These are phyloP conservation scores for Centruroides vittatus DNA, from an alignment of 1,140 invertebrate species.

Conservation along the genomic window DNA sequence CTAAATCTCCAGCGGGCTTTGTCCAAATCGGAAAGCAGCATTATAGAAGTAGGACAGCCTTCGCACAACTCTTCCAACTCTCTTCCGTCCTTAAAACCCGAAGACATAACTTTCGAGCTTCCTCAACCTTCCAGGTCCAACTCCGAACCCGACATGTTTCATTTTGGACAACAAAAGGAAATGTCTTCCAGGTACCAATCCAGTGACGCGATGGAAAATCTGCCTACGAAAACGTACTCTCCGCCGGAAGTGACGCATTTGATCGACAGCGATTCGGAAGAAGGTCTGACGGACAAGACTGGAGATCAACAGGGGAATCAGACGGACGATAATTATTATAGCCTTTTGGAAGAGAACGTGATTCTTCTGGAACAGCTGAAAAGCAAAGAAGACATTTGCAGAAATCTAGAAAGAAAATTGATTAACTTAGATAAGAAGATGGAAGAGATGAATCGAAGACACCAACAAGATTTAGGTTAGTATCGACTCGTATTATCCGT, in stretches of 20 bases:
- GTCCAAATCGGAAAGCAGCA: constrained; percentile 55
- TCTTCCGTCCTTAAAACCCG: constrained; percentile 3
- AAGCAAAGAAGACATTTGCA: constrained; percentile 33
- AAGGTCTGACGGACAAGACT: neutral
- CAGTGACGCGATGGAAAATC: no score
- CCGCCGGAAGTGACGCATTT: neutral
- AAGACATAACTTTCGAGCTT: neutral
- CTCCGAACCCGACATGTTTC: constrained; percentile 10
- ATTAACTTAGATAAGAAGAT: constrained; percentile 29
- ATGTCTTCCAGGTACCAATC: constrained; percentile 4
- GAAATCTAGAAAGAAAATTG: constrained; percentile 28
- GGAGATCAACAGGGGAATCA: no score
- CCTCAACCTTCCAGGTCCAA: constrained; percentile 6
- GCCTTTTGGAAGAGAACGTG: constrained; percentile 35
- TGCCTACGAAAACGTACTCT: neutral
- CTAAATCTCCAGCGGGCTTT: constrained; percentile 23
- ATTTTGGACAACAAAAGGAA: no score
- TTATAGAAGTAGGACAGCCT: constrained; percentile 36
- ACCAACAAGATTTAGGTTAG: constrained; percentile 26
- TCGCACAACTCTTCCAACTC: constrained; percentile 11
- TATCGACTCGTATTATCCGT: neutral
- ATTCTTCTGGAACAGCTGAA: constrained; percentile 32
- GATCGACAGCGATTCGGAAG: constrained; percentile 1
- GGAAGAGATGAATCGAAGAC: constrained; percentile 23
- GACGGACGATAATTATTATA: constrained; percentile 1